These are phyloP conservation scores for Paratilapia polleni DNA, from an alignment of 2,113 vertebrate genomes.

Conservation along the genomic window DNA sequence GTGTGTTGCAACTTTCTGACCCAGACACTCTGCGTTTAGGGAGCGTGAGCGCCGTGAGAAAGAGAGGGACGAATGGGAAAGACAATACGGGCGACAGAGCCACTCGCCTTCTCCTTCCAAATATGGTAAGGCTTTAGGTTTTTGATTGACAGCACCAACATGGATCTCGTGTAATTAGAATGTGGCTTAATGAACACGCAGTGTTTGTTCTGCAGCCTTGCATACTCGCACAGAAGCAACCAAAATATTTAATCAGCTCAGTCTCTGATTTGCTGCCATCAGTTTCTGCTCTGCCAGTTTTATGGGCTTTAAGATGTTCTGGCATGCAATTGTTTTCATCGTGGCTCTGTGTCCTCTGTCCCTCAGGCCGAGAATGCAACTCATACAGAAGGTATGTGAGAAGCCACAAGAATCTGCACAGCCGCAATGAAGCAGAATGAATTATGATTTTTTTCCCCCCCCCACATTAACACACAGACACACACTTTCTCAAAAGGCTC, in stretches of 20 bases:
- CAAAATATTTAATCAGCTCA: conserved; percentile 6
- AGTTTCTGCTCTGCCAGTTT: conserved; percentile 41
- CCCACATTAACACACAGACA: no score
- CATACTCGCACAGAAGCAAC: background rate
- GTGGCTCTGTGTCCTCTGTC: conserved; percentile 58
- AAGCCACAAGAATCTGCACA: conserved; percentile 42
- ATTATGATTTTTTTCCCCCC: background rate
- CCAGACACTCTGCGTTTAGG: conserved; percentile 72
- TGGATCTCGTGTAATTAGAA: background rate
- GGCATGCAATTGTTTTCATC: conserved; percentile 52
- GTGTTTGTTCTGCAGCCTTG: background rate
- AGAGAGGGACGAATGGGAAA: conserved; percentile 92
- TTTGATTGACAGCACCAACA: background rate
- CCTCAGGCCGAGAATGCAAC: conserved; percentile 80
- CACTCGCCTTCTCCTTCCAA: conserved; percentile 89
- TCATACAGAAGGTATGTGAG: conserved; percentile 80
- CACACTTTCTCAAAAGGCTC: background rate
- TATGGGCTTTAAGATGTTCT: conserved; percentile 23
- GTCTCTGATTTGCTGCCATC: conserved; percentile 3
- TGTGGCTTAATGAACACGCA: background rate
- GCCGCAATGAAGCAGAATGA: conserved; percentile 14
- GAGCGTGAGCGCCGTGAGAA: conserved; percentile 91
- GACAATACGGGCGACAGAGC: conserved; percentile 90
- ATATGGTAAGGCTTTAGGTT: conserved; percentile 79
- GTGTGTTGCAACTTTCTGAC: conserved; percentile 51